A percentile compares a stretch with the other conserved stretches of the same genome.
These are phyloP conservation scores for Oceanodroma tethys DNA, from an alignment of 2,113 vertebrate genomes.

Conservation along the genomic window DNA sequence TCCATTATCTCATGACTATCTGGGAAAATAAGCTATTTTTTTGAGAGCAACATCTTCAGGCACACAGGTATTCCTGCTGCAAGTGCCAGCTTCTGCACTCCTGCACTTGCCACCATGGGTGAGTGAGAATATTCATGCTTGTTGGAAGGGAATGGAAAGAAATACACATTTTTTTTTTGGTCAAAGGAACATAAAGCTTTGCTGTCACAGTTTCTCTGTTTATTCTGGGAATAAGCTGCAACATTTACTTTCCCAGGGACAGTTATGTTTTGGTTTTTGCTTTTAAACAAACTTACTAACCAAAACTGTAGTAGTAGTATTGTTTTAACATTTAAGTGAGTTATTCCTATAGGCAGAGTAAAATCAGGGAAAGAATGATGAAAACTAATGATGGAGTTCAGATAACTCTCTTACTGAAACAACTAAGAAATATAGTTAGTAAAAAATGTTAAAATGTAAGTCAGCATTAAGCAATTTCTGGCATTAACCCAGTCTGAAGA, in stretches of 20 bases:
- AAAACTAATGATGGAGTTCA: not conserved
- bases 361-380: not conserved
- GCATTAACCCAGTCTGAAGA: not conserved
- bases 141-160: not conserved
- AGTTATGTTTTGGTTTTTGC: not conserved
- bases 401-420: not conserved
- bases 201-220: not conserved
- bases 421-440: not conserved
- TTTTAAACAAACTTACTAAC: not conserved
- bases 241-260: not conserved
- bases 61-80: not conserved
- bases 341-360: not conserved
- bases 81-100: not conserved
- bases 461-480: not conserved
- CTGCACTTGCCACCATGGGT: not conserved
- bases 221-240: not conserved
- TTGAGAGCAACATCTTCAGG: not conserved
- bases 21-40: not conserved
- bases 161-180: rapidly evolving
- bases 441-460: not conserved
- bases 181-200: not conserved
- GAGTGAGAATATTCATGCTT: not conserved
- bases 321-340: not conserved
- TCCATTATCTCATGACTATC: not conserved
- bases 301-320: not conserved